Evolutionary conservation across 2,113 vertebrate species (phyloP).

Genomic region (Ciconia stormi): DNA sequence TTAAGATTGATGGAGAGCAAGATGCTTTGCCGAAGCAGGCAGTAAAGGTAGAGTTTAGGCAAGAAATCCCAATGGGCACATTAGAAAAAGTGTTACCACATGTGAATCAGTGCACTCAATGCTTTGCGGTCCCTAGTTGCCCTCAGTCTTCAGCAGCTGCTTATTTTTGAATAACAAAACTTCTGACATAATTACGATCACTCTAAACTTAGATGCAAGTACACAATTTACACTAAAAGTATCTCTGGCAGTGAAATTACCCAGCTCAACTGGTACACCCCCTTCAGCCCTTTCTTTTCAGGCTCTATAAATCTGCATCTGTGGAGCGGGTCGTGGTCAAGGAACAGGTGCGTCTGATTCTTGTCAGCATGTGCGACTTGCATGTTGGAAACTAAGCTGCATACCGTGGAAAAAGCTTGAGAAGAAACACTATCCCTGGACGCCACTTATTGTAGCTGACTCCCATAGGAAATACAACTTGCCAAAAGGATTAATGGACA

Average conservation of each 20-base stretch:
- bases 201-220: slow-evolving; percentile 14
- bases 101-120: neutral
- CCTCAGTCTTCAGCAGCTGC: slow-evolving; percentile 4
- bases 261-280: neutral
- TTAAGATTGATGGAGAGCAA: neutral
- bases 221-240: slow-evolving; percentile 26
- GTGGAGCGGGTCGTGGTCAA: neutral
- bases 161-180: slow-evolving; percentile 37
- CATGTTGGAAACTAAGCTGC: neutral
- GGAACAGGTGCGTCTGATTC: slow-evolving; percentile 29
- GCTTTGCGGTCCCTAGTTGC: neutral
- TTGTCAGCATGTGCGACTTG: neutral
- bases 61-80: neutral
- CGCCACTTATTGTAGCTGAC: neutral
- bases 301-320: neutral
- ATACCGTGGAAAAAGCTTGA: neutral
- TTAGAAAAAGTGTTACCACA: neutral
- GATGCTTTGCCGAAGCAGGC: neutral
- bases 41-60: neutral
- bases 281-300: neutral
- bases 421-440: slow-evolving; percentile 18
- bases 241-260: neutral
- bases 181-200: slow-evolving; percentile 29
- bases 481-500: neutral
- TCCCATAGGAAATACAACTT: neutral